Evolutionary conservation across 1,140 invertebrate species (phyloP).

Genomic region (Bombus waltoni): DNA sequence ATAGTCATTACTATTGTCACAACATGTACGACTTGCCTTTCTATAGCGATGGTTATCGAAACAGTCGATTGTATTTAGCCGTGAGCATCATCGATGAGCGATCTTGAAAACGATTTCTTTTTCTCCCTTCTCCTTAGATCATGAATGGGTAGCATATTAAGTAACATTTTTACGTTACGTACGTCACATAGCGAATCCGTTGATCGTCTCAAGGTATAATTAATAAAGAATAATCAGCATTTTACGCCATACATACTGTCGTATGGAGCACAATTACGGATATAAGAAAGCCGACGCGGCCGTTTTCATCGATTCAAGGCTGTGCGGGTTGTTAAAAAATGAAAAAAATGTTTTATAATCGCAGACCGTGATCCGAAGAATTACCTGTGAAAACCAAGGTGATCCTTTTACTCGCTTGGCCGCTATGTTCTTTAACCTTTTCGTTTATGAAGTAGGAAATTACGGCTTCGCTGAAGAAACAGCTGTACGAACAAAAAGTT

Average conservation of each 20-base stretch:
- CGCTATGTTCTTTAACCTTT: slow-evolving; percentile 17
- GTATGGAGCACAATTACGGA: not conserved
- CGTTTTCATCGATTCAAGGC: slow-evolving; percentile 1
- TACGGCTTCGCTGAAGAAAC: not conserved
- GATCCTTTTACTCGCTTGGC: slow-evolving; percentile 31
- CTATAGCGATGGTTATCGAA: not conserved
- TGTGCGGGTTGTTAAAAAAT: not conserved
- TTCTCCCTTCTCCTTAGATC: not conserved
- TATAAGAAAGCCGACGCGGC: not conserved
- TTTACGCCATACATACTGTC: too few relatives aligned
- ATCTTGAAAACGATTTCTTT: not conserved
- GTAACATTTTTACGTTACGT: not conserved
- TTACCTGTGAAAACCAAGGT: slow-evolving; percentile 29
- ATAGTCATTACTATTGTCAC: slow-evolving; percentile 4
- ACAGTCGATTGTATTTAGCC: not conserved
- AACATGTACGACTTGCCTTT: not conserved
- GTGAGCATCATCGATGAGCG: not conserved
- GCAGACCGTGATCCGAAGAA: not conserved
- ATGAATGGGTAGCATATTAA: not conserved
- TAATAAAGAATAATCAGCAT: not conserved
- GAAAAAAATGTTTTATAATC: not conserved
- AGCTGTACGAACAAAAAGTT: not conserved
- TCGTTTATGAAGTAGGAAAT: slow-evolving; percentile 3
- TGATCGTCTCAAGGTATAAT: not conserved
- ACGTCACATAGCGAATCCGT: not conserved